These are phyloP conservation scores for Rhogogaster chlorosoma DNA, from an alignment of 2,888 invertebrate genomes.

Conservation along the genomic window DNA sequence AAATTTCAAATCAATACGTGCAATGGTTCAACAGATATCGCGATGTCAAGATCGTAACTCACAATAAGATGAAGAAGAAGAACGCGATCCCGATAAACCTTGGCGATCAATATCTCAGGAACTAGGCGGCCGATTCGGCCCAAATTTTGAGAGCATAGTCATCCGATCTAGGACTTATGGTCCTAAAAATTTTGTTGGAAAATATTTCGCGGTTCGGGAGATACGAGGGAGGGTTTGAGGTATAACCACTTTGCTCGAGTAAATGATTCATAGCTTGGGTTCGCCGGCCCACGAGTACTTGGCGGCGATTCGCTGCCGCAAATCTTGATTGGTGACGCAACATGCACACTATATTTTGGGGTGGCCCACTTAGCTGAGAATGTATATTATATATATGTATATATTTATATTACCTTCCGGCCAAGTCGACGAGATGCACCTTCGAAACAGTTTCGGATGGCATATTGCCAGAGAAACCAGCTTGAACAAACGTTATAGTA, in stretches of 20 bases:
- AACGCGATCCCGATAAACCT: neutral
- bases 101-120: neutral
- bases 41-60: neutral
- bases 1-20: neutral
- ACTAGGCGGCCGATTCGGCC: neutral
- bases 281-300: neutral
- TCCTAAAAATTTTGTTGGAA: neutral
- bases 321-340: neutral
- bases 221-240: neutral
- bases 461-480: conserved; percentile 90
- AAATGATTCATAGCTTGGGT: neutral
- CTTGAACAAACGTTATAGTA: conserved; percentile 94
- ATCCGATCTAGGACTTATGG: neutral
- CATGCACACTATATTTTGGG: neutral
- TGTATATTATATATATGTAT: neutral
- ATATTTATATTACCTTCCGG: conserved; percentile 85
- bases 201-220: neutral
- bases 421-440: conserved; percentile 93
- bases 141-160: neutral
- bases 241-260: neutral
- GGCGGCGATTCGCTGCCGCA: neutral
- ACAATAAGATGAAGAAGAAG: neutral
- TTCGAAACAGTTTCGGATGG: conserved; percentile 95
- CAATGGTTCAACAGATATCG: neutral
- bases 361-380: conserved; percentile 2